Evolutionary conservation across 2,888 invertebrate genomes (phyloP), one percentile per base, ranked within the genome.

Genomic region (Nomada flava): DNA sequence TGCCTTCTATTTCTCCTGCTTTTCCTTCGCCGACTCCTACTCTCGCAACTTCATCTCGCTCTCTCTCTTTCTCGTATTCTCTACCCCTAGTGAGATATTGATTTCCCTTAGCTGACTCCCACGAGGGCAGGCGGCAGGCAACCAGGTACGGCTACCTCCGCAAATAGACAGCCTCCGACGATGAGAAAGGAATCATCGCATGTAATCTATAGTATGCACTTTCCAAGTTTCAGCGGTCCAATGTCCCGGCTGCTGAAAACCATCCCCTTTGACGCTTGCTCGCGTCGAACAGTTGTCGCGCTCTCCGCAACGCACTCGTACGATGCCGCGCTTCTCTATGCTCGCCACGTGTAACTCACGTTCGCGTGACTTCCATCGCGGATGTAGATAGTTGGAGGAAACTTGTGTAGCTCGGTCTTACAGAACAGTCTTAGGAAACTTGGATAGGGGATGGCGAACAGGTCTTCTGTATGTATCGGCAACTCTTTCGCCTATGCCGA

Each of bases 41-140:
- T 80, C 85, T 76, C 76, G 65, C 26, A 50, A 60, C n/a, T 74
- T 67, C 89, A 5, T 36, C 7, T 36, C 29, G 5, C 36, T 88
- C 89, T 89, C 88, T 86, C 88, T 86, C 86, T 87, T 89, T 82
- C 87, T 86, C 87, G 79, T 81, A 83, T 83, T 90, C 90, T 90
- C 91, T 90, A 90, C 92, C 92, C 91, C 92, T 90, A 91, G 93
- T 92, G 93, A 93, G 93, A 93, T 93, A 93, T 93, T 93, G 93
- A 93, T 93, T 93, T 93, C 93, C 93, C 93, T 93, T 93, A 92
- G 92, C 93, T 92, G 91, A 92, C 93, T 92, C 92, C 93, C 92
- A 92, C 93, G 92, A 93, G 93, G 92, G 91, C 88, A 91, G 85
- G 86, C 89, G 88, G 90, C 87, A 87, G 87, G 90, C 90, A 83